phyloP scores from a whole-genome alignment of 2,113 vertebrate genomes.

The Nyctereutes procyonoides region DNA sequence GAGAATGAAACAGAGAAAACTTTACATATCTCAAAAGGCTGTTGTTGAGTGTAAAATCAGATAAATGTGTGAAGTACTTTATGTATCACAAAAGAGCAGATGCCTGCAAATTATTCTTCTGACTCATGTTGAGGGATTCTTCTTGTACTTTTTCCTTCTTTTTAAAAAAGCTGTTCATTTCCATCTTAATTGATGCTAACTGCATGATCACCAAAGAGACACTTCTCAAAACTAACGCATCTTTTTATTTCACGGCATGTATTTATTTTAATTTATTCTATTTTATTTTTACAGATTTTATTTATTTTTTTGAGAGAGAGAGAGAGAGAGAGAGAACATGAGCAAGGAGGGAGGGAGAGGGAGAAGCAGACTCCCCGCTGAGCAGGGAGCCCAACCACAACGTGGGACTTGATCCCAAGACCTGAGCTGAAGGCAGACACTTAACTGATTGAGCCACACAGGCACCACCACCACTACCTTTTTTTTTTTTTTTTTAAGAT shows the following conservation, averaged over 20 bases:
- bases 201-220: not conserved
- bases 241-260: not conserved
- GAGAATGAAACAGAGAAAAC: not conserved
- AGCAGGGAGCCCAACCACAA: too few species aligned
- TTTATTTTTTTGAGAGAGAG: too few species aligned
- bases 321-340: too few species aligned
- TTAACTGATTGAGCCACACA: too few species aligned
- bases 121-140: not conserved
- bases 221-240: not conserved
- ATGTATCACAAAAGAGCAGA: conserved; percentile 5
- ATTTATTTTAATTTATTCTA: not conserved
- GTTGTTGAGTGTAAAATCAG: not conserved
- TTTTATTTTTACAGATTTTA: too few species aligned
- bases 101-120: not conserved
- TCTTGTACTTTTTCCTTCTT: not conserved
- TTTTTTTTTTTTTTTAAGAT: too few species aligned
- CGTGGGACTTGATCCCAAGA: too few species aligned
- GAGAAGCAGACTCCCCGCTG: too few species aligned
- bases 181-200: not conserved
- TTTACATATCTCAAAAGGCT: not conserved
- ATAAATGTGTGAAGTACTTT: not conserved
- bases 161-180: not conserved
- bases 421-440: too few species aligned
- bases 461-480: too few species aligned
- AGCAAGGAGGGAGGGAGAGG: too few species aligned